A percentile compares a stretch with the other conserved stretches of the same genome.
Conservation (phyloP, 2,797 vertebrate genomes). For the Sternotherus odoratus region DNA sequence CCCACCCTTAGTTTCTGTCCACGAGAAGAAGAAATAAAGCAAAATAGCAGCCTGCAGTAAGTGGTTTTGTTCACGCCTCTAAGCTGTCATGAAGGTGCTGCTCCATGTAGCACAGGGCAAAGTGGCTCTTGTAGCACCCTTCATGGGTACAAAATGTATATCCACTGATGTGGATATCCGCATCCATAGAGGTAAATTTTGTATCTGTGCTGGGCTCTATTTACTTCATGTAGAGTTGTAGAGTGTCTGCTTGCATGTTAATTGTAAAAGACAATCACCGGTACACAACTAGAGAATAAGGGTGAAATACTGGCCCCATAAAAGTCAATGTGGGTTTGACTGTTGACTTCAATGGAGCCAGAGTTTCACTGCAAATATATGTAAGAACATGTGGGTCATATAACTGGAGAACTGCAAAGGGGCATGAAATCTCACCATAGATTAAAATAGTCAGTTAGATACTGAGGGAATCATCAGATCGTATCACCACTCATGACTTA, state of each 20-base stretch:
- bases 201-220: too few relatives aligned
- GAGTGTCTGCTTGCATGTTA: neutral
- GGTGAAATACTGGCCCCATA: neutral
- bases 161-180: too few relatives aligned
- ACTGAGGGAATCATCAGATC: neutral
- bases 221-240: neutral
- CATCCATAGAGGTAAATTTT: too few relatives aligned
- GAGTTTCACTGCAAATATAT: neutral
- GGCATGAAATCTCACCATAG: neutral
- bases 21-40: neutral
- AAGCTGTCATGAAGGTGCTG: neutral
- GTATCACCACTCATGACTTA: neutral
- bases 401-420: neutral
- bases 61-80: neutral
- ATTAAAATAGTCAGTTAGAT: neutral
- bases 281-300: neutral
- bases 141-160: too few relatives aligned
- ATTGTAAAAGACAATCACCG: neutral
- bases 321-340: slow-evolving; percentile 4
- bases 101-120: too few relatives aligned
- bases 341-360: neutral
- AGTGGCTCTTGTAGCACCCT: neutral
- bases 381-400: neutral
- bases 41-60: neutral
- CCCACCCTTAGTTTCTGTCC: neutral